Base-by-base conservation (phyloP, 2,113 vertebrate species). In the Sceloporus undulatus region DNA sequence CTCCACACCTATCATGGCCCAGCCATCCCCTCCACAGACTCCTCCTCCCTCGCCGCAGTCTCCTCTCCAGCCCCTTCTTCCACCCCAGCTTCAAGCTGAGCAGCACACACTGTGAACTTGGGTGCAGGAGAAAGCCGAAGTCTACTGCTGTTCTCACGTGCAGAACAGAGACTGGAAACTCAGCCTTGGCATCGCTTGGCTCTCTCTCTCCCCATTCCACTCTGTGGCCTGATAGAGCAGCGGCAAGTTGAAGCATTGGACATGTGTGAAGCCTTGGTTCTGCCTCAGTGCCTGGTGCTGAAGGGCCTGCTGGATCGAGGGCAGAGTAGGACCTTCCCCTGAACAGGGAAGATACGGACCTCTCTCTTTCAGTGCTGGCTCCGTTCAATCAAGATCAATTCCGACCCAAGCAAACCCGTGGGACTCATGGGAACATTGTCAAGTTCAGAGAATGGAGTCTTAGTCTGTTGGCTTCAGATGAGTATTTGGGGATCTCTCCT, bases 41-140 rank as follows among this genome's bases (percentile, higher is more conserved):
- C 98, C 98, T 0, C 98, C 98, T 0, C 94, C 96, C 0, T 98
- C 97, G 0, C 98, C 98, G 0, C 98, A 97, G 94, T 98, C 98
- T 5, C 97, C 98, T 0, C 87, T 98, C 90, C 97, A 97, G 66
- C 93, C 96, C 1, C 96, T 97, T 78, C 94, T 98, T 82, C 96
- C 97, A 0, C 88, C 96, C 7, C 97, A 97, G 94, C 98, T 98
- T 6, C 97, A 97, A 0, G 95, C 98, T 0, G 98, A 98, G 93
- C 98, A 98, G 96, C 97, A 97, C 95, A 97, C 95, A 90, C 97
- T 98, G 97, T 98, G 98, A 98, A 96, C 90, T 40, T 8, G 82
- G 56, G 1, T 0, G 1, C n/a, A 2, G 19, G 73, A 2, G 23
- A 79, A 27, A 76, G 18, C 34, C 71, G 86, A 73, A 25, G 42